Base-by-base conservation (phyloP, 2,797 vertebrate species). In the Poecile montanus region DNA sequence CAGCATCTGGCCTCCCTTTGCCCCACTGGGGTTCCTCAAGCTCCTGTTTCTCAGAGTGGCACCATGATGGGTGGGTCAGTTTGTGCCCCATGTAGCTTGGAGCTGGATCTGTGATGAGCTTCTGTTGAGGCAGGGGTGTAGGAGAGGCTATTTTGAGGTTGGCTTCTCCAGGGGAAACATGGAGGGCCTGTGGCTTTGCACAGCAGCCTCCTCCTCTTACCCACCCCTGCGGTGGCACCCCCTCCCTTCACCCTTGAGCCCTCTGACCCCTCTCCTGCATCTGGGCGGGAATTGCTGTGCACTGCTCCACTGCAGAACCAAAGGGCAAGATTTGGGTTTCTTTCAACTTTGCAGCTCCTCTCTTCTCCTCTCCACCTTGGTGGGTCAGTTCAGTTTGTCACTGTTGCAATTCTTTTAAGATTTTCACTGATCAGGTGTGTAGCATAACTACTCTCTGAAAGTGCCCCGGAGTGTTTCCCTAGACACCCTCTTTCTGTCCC, bases 21-120 rank as follows among this genome's bases (percentile, higher is more conserved):
- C 36, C 15, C 13, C 25, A 8, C n/a, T 6, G 65, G 7, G 21
- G 4, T 57, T 82, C 62, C 30, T 38, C 47, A 68, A 3, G 66
- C 58, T 65, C 27, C 36, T 16, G 9, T 75, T 51, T 15, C 45
- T 60, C 15, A 12, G 60, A 15, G 13, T 68, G 38, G 73, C 30
- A 84, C 45, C 38, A 3, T 5, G 21, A 12, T 23, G 42, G 23
- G 25, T n/a, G 65, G 38, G 16, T 53, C 71, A 42, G 38, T 3
- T 1, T 2, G 2, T 72, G 45, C 38, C 32, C 12, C 16, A 0
- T 0, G 2, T 42, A 34, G 30, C 29, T 71, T 0, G 1, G 9
- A 67, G 67, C 60, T 76, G 47, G 74, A 36, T 75, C 67, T 89
- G 61, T 29, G 29, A 36, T 0, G 5, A 40, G 32, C 27, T 82